These are phyloP conservation scores for Tokudaia tokunoshimensis DNA, from an alignment of 2,797 vertebrate species.

Conservation along the genomic window DNA sequence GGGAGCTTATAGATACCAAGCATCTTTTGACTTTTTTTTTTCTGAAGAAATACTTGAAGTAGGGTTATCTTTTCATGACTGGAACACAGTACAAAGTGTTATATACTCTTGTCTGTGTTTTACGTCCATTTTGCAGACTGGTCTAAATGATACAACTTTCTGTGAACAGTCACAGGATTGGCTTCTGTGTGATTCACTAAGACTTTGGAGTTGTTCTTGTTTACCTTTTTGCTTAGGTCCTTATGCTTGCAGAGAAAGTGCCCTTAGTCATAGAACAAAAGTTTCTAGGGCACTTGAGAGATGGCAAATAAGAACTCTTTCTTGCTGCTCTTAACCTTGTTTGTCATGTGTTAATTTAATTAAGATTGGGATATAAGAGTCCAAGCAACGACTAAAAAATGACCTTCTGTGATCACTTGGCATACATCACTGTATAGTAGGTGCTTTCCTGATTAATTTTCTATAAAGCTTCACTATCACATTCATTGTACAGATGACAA, in stretches of 20 bases:
- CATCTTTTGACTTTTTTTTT: constrained; percentile 37
- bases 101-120: constrained; percentile 50
- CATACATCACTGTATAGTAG: not conserved
- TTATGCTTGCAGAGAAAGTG: not conserved
- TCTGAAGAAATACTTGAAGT: constrained; percentile 40
- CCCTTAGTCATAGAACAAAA: not conserved
- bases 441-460: constrained; percentile 24
- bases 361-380: constrained; percentile 4
- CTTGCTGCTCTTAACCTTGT: not conserved
- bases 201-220: not conserved
- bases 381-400: not conserved
- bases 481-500: not conserved
- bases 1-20: constrained; percentile 24
- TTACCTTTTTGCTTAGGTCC: not conserved
- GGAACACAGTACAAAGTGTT: constrained; percentile 30
- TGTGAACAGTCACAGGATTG: constrained; percentile 50
- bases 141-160: constrained; percentile 54
- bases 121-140: constrained; percentile 53
- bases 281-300: not conserved
- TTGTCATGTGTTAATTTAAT: constrained; percentile 27
- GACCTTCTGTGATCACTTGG: constrained; percentile 28
- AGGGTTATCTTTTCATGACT: not conserved
- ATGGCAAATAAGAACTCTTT: not conserved
- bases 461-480: constrained; percentile 15
- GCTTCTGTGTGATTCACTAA: constrained; percentile 55